Base-by-base conservation (phyloP, 1,140 invertebrate genomes). In the Spodoptera litura region DNA sequence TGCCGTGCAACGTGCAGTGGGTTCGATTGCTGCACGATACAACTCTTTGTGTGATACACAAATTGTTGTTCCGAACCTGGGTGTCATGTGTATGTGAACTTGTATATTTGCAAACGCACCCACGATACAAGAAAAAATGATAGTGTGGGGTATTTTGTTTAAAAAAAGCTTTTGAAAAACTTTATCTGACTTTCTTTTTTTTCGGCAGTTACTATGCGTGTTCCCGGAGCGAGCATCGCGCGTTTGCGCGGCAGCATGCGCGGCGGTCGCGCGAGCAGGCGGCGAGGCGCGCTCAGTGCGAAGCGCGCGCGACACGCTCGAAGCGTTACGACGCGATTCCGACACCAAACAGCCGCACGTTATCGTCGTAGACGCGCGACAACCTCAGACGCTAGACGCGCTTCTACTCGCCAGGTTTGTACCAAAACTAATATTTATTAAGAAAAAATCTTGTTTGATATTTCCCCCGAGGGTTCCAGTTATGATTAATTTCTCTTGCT, bases 141-240 rank as follows among this genome's bases (percentile, higher is more conserved):
- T 20, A 20, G 20, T 20, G 20, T 20, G 20, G 20, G 20, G 20
- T 1, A 20, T 20, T 20, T 20, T 20, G 20, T 20, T 20, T 20
- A 20, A 20, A 20, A 20, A 20, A 20, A 20, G 20, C 1, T 1
- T 20, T 20, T 20, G 20, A 20, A 44, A 31, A 31, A 44, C 38
- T 44, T 9, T 44, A 44, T 44, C 38, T 44, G 6, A 44, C 9
- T 8, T 38, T 15, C 8, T 25, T 71, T 3, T 44, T 83, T 84
- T 6, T 81, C 73, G 51, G 1, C 86, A 94, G 92, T 83, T 94
- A 49, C 85, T 94, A 90, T 94, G 92, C 89, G 92, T 94, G 78
- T 94, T 94, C 72, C 91, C 92, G 85, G 92, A 94, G 81, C 87
- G 91, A 0, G 82, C 84, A 31, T 94, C 92, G 8, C 92, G 92